phyloP scores from a whole-genome alignment of 1,140 invertebrate species.

The Sipha flava region DNA sequence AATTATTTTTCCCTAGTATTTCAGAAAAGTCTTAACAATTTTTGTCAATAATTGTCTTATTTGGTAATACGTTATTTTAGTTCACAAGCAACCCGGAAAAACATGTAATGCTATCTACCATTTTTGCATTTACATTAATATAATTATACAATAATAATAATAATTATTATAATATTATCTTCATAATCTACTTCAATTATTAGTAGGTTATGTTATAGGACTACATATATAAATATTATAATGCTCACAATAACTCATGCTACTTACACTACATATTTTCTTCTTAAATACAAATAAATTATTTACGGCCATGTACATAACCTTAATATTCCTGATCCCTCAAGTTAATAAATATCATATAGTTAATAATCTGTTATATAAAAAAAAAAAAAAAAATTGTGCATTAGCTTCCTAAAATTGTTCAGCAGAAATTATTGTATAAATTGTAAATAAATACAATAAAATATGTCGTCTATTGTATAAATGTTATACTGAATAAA shows the following conservation, averaged over 20 bases:
- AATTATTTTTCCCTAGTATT: slow-evolving; percentile 31
- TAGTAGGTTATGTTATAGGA: slow-evolving; percentile 12
- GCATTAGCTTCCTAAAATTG: slow-evolving; percentile 12
- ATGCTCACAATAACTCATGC: slow-evolving; percentile 31
- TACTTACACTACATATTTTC: slow-evolving; percentile 13
- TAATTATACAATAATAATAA: background rate
- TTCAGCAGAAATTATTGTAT: slow-evolving; percentile 7
- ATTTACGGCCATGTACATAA: background rate
- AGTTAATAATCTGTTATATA: background rate
- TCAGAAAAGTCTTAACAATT: slow-evolving; percentile 33
- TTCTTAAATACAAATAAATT: slow-evolving; percentile 9
- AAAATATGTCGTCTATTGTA: background rate
- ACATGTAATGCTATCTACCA: slow-evolving; percentile 25
- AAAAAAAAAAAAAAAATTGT: slow-evolving; percentile 1
- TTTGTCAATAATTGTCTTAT: slow-evolving; percentile 29
- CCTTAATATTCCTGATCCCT: slow-evolving; percentile 26
- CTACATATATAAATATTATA: slow-evolving; percentile 13
- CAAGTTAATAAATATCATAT: slow-evolving; percentile 4
- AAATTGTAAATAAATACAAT: background rate
- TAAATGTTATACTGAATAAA: background rate
- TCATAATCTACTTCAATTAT: slow-evolving; percentile 13
- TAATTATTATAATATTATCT: slow-evolving; percentile 1
- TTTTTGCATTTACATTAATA: slow-evolving; percentile 7
- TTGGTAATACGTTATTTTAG: slow-evolving; percentile 29
- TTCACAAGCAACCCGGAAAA: slow-evolving; percentile 32